These are phyloP conservation scores for Lipophrys pholis DNA, from an alignment of 2,113 vertebrate genomes.

Conservation along the genomic window DNA sequence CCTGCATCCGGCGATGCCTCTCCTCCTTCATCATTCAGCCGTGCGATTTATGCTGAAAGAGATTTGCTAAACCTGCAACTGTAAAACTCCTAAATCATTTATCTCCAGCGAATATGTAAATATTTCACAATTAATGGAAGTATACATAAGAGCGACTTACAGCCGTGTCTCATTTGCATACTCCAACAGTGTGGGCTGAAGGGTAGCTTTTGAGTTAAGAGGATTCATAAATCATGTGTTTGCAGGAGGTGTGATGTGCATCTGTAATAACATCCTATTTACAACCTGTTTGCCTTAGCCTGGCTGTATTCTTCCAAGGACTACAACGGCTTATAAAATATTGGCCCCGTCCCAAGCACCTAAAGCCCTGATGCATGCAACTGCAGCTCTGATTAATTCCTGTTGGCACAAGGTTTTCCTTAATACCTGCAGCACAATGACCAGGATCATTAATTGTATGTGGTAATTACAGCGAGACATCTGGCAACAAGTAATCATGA, in stretches of 20 bases:
- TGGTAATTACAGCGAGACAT: slow-evolving; percentile 54
- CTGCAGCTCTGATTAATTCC: slow-evolving; percentile 57
- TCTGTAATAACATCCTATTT: slow-evolving; percentile 64
- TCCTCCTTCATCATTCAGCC: background rate
- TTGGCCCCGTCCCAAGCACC: slow-evolving; percentile 38
- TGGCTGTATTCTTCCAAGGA: slow-evolving; percentile 24
- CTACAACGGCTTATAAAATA: slow-evolving; percentile 43
- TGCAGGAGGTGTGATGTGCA: slow-evolving; percentile 57
- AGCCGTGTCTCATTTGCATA: slow-evolving; percentile 67
- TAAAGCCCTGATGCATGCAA: slow-evolving; percentile 27
- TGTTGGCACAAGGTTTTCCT: slow-evolving; percentile 43
- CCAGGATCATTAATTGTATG: slow-evolving; percentile 62
- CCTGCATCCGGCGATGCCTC: background rate
- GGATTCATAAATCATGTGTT: slow-evolving; percentile 70
- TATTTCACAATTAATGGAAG: slow-evolving; percentile 60
- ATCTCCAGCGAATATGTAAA: slow-evolving; percentile 56
- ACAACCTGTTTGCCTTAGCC: slow-evolving; percentile 52
- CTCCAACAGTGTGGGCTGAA: slow-evolving; percentile 55
- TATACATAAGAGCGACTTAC: slow-evolving; percentile 39
- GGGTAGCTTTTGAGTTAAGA: slow-evolving; percentile 70
- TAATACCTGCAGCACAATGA: slow-evolving; percentile 60
- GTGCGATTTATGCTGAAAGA: slow-evolving; percentile 3
- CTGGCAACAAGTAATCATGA: slow-evolving; percentile 47
- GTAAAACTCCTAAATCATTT: slow-evolving; percentile 33
- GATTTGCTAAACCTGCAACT: background rate